A percentile compares a stretch with the other conserved stretches of the same genome.
Conservation (phyloP, 2,113 vertebrate species). For the Elephantulus edwardii region DNA sequence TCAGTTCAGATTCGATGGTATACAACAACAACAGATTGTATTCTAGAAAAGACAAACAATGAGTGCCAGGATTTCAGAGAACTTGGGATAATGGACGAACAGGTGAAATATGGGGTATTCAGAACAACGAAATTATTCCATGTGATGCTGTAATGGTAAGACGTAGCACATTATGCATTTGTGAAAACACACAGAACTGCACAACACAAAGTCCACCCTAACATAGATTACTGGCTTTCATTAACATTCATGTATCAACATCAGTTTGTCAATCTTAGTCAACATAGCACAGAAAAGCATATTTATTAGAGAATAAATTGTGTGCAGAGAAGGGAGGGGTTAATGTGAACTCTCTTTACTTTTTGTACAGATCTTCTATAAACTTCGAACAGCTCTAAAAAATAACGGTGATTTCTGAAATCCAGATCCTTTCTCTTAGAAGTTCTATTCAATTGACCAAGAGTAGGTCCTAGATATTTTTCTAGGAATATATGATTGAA, state of each 20-base stretch:
- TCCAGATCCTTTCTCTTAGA: background rate
- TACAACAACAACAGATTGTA: too few species aligned
- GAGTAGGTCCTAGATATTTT: background rate
- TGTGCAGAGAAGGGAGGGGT: background rate
- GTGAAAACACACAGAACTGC: background rate
- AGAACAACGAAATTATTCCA: background rate
- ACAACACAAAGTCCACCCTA: background rate
- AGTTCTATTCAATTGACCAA: background rate
- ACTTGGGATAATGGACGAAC: background rate
- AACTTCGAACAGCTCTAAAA: background rate
- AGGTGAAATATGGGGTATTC: background rate
- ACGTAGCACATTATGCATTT: background rate
- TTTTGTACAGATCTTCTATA: background rate
- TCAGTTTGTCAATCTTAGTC: background rate
- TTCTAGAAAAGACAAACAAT: background rate
- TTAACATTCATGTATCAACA: background rate
- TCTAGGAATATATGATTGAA: background rate
- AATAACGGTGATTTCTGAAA: background rate
- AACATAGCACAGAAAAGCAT: background rate
- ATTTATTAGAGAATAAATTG: background rate
- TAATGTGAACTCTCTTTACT: background rate
- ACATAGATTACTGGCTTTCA: background rate
- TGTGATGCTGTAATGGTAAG: background rate
- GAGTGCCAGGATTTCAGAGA: background rate
- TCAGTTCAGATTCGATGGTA: too few species aligned